phyloP scores from a whole-genome alignment of 2,888 invertebrate genomes.

The Andrena chrysosceles region DNA sequence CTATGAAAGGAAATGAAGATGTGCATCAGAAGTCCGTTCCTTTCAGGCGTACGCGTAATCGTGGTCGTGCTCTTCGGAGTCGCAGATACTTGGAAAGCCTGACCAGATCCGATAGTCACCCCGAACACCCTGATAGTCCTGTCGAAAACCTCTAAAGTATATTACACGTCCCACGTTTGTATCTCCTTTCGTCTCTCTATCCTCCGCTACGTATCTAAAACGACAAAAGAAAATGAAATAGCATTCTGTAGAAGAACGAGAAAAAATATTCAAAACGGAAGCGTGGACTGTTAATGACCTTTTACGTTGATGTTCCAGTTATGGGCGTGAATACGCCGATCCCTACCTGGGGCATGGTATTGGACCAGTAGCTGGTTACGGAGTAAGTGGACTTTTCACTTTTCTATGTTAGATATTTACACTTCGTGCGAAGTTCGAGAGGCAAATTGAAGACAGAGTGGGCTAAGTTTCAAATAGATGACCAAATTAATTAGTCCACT shows the following conservation, averaged over 20 bases:
- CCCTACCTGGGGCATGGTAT: conserved; percentile 98
- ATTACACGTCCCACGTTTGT: conserved; percentile 58
- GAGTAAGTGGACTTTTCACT: conserved; percentile 89
- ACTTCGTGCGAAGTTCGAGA: too few relatives aligned
- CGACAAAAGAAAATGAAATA: not conserved
- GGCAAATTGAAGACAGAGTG: too few relatives aligned
- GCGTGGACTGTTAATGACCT: conserved; percentile 2
- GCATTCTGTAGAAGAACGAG: not conserved
- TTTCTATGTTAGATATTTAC: too few relatives aligned
- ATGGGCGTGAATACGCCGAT: conserved; percentile 96
- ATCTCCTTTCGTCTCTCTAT: conserved; percentile 59
- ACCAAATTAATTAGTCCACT: too few relatives aligned
- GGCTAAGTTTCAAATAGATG: too few relatives aligned
- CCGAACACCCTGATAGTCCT: conserved; percentile 51
- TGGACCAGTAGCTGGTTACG: conserved; percentile 98
- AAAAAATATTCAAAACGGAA: not conserved
- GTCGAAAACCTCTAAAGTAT: conserved; percentile 68
- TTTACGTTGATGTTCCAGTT: conserved; percentile 86
- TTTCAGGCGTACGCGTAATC: conserved; percentile 75
- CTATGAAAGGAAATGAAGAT: not conserved
- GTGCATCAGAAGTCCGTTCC: conserved; percentile 55
- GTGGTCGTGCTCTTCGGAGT: conserved; percentile 81
- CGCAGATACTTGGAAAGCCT: conserved; percentile 73
- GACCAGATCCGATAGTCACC: conserved; percentile 66
- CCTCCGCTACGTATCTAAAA: not conserved